Evolutionary conservation across 1,140 invertebrate genomes (phyloP).

Genomic region (Aphelinus atriplicis): DNA sequence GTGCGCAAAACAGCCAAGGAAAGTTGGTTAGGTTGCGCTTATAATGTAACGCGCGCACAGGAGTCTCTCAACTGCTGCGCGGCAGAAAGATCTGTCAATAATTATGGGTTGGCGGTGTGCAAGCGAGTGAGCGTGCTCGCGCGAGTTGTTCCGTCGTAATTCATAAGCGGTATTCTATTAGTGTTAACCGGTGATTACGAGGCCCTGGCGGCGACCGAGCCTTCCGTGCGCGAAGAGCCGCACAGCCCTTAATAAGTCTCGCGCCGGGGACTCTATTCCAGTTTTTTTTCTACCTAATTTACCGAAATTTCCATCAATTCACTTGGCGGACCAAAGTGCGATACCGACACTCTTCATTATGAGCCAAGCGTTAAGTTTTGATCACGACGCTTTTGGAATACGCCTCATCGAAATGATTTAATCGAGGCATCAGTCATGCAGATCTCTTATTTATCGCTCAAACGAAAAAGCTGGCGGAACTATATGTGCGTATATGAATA

Average conservation of each 20-base stretch:
- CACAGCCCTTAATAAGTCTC: background rate
- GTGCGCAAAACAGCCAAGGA: no score
- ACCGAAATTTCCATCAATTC: constrained; percentile 17
- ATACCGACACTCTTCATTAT: background rate
- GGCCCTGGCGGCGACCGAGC: background rate
- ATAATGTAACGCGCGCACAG: background rate
- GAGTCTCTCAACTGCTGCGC: constrained; percentile 6
- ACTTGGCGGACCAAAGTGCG: no score
- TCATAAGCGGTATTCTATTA: constrained; percentile 57
- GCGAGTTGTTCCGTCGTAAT: constrained; percentile 46
- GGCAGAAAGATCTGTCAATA: constrained; percentile 49
- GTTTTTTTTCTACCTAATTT: constrained; percentile 26
- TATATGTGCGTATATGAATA: no score
- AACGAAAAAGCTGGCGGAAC: no score
- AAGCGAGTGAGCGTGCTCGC: background rate
- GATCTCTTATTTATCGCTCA: no score
- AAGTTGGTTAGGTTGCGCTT: no score
- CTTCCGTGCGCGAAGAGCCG: constrained; percentile 4
- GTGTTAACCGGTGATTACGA: constrained; percentile 49
- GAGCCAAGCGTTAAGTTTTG: constrained; percentile 9
- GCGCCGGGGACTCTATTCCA: background rate
- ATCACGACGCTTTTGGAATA: constrained; percentile 27
- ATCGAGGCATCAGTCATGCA: no score
- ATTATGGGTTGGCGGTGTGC: constrained; percentile 45
- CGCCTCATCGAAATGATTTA: background rate